Conservation (phyloP, 2,888 invertebrate species). For the Proisotoma minuta region DNA sequence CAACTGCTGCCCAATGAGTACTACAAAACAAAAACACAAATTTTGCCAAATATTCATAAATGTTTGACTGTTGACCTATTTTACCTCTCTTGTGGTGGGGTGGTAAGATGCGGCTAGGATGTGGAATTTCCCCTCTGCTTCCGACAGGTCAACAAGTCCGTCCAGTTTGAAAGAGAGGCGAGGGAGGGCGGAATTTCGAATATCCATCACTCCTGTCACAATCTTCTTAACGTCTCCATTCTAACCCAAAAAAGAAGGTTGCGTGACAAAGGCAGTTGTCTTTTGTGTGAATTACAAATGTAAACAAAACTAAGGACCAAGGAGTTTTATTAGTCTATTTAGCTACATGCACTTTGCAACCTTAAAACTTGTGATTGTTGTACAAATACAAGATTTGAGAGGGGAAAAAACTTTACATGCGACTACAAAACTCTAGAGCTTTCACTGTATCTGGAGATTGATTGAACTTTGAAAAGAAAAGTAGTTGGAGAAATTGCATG, state of each 20-base stretch:
- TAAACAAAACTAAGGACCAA: no score
- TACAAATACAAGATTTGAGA: no score
- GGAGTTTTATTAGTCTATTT: no score
- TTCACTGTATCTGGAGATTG: no score
- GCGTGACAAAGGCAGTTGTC: constrained; percentile 14
- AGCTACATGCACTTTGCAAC: no score
- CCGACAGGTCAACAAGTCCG: constrained; percentile 35
- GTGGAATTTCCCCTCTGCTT: constrained; percentile 37
- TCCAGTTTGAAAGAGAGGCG: constrained; percentile 38
- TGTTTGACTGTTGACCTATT: background rate
- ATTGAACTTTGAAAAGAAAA: no score
- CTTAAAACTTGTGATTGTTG: no score
- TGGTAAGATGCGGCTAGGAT: constrained; percentile 29
- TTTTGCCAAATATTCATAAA: background rate
- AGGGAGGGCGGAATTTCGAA: constrained; percentile 21
- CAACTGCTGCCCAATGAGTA: constrained; percentile 50
- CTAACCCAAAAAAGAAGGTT: constrained; percentile 28
- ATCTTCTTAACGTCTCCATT: constrained; percentile 34
- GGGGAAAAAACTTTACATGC: no score
- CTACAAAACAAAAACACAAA: constrained; percentile 37
- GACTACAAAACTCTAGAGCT: no score
- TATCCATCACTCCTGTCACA: constrained; percentile 27
- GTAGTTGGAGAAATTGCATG: no score
- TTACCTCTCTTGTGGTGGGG: constrained; percentile 33
- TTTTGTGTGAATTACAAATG: no score